Base-by-base conservation (phyloP, 2,888 invertebrate species). In the Dasypolia templi region DNA sequence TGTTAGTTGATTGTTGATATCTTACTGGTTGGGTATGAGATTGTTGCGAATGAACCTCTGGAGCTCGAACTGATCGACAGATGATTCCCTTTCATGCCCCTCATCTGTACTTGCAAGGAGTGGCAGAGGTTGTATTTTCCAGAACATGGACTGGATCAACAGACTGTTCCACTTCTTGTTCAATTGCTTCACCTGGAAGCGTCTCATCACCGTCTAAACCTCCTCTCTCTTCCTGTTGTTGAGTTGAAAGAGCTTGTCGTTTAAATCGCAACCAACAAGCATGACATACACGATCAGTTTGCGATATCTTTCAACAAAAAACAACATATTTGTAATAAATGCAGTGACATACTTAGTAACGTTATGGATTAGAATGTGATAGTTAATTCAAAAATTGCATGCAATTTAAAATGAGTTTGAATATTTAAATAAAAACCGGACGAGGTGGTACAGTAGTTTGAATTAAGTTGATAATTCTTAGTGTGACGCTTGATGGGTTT, bases 251-350 rank as follows among this genome's bases (percentile, higher is more conserved):
- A 44, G 59, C 72, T 61, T 66, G 66, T 66, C 66, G 66, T 72
- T 51, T 66, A 51, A 66, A 66, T 58, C 72, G 58, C 65, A 72
- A 72, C 59, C 72, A 65, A 65, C 65, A 72, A 29, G 59, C 72
- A 72, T 65, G 72, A 19, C 72, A 66, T 9, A 61, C 66, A 59
- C 53, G 39, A 66, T 72, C 61, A 59, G 66, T 66, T 51, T n/a
- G 59, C 66, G 64, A 42, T 72, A 72, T 58, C 72, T 72, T 55
- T 70, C 35, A 70, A 70, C 55, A 70, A 83, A 66, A 63, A 22
- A 56, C 46, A 71, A 65, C 19, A 59, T 72, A 46, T 29, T 63
- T 65, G 39, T 65, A 29, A 72, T 65, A 65, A 56, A 65, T 72
- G 42, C 39, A 64, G 49, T 58, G 14, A 64, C 56, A 59, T 22